Evolutionary conservation across 2,113 vertebrate species (phyloP).

Genomic region (Motacilla alba): DNA sequence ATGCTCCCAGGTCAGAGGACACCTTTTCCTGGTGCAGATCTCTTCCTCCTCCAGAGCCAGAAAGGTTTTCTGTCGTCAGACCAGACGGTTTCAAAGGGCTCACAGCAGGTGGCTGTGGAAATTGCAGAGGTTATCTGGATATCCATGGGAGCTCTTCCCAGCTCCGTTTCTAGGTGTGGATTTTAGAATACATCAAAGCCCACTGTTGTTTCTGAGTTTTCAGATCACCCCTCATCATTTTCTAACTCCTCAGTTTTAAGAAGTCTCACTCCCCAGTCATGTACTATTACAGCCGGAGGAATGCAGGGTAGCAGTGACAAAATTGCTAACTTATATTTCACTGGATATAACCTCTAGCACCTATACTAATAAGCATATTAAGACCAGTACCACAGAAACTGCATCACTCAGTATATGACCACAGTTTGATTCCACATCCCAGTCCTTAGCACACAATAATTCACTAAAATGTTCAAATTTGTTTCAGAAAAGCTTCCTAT

Average conservation of each 20-base stretch:
- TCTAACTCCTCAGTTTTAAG: background rate
- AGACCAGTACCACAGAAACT: background rate
- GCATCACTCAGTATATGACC: background rate
- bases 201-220: background rate
- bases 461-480: background rate
- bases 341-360: background rate
- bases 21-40: constrained; percentile 53
- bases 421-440: background rate
- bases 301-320: background rate
- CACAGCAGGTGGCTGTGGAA: constrained; percentile 21
- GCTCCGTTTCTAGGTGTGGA: background rate
- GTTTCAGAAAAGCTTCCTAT: background rate
- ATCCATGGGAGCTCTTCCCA: background rate
- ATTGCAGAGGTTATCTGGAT: background rate
- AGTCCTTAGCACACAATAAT: background rate
- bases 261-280: accelerated
- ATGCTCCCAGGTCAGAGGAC: constrained; percentile 65
- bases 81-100: constrained; percentile 27
- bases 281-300: background rate
- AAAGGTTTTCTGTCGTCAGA: constrained; percentile 59
- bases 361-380: background rate
- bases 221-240: background rate
- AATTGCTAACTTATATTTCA: background rate
- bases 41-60: constrained; percentile 43
- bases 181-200: background rate